Conservation (phyloP, 2,797 vertebrate genomes). For the Phylloscopus collybita region DNA sequence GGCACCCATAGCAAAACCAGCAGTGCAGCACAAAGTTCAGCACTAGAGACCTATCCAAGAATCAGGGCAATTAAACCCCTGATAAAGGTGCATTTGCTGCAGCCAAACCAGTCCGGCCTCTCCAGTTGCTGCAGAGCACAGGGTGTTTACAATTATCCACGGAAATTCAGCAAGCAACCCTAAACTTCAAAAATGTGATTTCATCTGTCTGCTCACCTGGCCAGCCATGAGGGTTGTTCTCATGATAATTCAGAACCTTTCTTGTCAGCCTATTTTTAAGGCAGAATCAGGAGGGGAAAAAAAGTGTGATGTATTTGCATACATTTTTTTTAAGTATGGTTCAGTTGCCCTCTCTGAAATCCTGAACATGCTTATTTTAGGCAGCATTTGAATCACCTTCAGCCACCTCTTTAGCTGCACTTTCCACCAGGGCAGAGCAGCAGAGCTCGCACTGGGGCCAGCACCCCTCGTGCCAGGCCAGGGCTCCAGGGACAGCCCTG, state of each 20-base stretch:
- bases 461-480: background rate
- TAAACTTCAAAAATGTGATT: background rate
- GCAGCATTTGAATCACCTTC: background rate
- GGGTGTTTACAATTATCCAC: background rate
- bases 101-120: background rate
- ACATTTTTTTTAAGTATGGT: background rate
- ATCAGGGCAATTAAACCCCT: background rate
- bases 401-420: background rate
- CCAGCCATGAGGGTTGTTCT: background rate
- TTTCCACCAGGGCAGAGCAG: background rate
- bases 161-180: background rate
- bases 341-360: background rate
- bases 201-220: background rate
- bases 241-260: background rate
- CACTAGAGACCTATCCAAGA: background rate
- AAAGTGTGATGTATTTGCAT: background rate
- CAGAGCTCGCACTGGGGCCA: background rate
- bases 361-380: background rate
- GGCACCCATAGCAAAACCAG: background rate
- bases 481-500: background rate
- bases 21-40: background rate
- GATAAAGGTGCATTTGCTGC: background rate
- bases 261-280: background rate
- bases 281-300: background rate
- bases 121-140: background rate